Base-by-base conservation (phyloP, 2,113 vertebrate species). In the Paracanthobrama guichenoti region DNA sequence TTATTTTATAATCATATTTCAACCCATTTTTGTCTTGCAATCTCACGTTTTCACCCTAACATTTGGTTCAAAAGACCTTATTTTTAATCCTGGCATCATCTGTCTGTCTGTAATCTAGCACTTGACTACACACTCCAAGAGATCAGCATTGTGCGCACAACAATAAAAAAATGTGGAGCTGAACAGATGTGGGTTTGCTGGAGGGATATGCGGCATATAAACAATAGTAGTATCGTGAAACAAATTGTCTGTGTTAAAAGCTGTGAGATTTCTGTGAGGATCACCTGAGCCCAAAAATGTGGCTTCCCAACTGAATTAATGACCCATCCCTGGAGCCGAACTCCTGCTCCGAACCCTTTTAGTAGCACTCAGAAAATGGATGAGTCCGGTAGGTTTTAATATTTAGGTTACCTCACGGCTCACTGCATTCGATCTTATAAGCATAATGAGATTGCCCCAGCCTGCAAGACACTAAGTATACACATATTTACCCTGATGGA, bases 101-200 rank as follows among this genome's bases (percentile, higher is more conserved):
- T 73, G 79, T 75, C 60, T 22, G 57, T 75, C 18, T 46, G 57
- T 85, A 82, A 82, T 85, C 53, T 66, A 75, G 79, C 46, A 57
- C 57, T 73, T 8, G 12, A 13, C 78, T 46, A 69, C 59, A 78
- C 62, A 60, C 60, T 69, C 42, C 26, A 31, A 57, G 62, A 81
- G 79, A 81, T 81, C 79, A 81, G 62, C 26, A 6, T 53, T 20
- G 10, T 22, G 42, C 9, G 42, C 78, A 82, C 42, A 74, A 81
- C 16, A 60, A 77, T 81, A 79, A 84, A 84, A 86, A 84, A 76
- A 80, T 0, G 59, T 48, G 62, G 42, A 44, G 74, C 42, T 66
- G 72, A 87, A 85, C 86, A 87, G 74, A 88, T 85, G 87, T 85
- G 84, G 59, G 35, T 44, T 73, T 73, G 87, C 87, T 50, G 42